A percentile compares a stretch with the other conserved stretches of the same genome.
phyloP scores from a whole-genome alignment of 2,888 invertebrate genomes.

The Eupeodes latifasciatus region DNA sequence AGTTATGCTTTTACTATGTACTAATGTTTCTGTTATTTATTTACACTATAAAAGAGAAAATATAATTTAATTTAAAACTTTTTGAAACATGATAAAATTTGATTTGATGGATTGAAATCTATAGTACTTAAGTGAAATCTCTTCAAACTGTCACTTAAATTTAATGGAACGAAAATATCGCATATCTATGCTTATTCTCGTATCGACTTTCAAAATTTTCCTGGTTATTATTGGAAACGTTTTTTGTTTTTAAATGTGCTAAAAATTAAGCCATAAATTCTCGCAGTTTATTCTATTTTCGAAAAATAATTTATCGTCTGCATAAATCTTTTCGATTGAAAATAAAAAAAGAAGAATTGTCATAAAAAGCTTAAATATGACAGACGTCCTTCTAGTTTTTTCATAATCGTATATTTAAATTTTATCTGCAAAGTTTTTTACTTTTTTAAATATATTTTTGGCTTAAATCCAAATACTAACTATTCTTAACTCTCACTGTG shows the following conservation, averaged over 20 bases:
- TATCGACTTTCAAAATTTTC: no score
- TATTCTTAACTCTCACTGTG: not conserved
- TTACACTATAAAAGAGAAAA: no score
- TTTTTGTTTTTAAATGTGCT: not conserved
- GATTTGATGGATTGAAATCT: no score
- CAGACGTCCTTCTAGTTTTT: not conserved
- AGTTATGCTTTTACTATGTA: no score
- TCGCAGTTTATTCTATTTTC: conserved; percentile 5
- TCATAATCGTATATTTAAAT: conserved; percentile 9
- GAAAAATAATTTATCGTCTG: not conserved
- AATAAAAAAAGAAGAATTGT: not conserved
- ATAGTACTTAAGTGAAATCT: no score
- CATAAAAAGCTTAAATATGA: conserved; percentile 30
- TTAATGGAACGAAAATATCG: no score
- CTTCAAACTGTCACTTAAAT: no score
- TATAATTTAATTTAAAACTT: no score
- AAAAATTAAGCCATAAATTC: not conserved
- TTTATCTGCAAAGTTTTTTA: not conserved
- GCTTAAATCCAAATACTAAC: conserved; percentile 6
- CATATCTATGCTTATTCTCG: no score
- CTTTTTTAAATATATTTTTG: not conserved
- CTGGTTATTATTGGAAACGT: not conserved
- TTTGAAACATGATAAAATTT: no score
- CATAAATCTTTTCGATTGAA: not conserved
- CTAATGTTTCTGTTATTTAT: no score